Base-by-base conservation (phyloP, 2,888 invertebrate genomes). In the Cryptocheilus praepositus region DNA sequence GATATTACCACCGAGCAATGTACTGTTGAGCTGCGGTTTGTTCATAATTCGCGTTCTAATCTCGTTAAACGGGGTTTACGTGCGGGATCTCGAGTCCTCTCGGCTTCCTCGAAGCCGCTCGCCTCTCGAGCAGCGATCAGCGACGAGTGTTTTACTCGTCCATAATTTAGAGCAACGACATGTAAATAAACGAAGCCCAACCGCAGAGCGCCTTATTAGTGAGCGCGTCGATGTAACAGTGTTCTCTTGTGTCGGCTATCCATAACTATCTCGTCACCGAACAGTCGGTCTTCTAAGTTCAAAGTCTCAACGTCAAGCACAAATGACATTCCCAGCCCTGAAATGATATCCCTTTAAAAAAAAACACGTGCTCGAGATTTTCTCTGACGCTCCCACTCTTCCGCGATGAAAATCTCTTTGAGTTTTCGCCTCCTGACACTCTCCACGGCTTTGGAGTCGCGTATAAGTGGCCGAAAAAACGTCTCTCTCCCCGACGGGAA, bases 111-210 rank as follows among this genome's bases (percentile, higher is more conserved):
- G 80, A 77, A 77, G 36, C 11, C 67, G 77, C 61, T 71, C 44
- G 44, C 21, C 70, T 49, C 64, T 72, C 73, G 58, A 79, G 79
- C 76, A 79, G 79, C 72, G 73, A 64, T 74, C 65, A 72, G 71
- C 76, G 78, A 82, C 78, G 83, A 83, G 79, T 80, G 79, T 80
- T 83, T 84, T 78, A 77, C 79, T 28, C 71, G 77, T 57, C 70
- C 65, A 75, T 79, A 80, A 82, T 69, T 81, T 80, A 78, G 73
- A 74, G 60, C 64, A 69, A 68, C 69, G 65, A 70, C 76, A 69
- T 72, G 75, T 81, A 83, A 84, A 85, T 83, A 85, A 85, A 85
- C 82, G 46, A 61, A 57, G 65, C 67, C 36, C 36, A 11, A 36
- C 36, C 3, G 66, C 65, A 60, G 45, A 63, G 67, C 51, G 65